Percentiles rank a stretch among this genome's conserved stretches.
Conservation (phyloP, 2,888 invertebrate genomes). For the Lordiphosa fenestrarum region DNA sequence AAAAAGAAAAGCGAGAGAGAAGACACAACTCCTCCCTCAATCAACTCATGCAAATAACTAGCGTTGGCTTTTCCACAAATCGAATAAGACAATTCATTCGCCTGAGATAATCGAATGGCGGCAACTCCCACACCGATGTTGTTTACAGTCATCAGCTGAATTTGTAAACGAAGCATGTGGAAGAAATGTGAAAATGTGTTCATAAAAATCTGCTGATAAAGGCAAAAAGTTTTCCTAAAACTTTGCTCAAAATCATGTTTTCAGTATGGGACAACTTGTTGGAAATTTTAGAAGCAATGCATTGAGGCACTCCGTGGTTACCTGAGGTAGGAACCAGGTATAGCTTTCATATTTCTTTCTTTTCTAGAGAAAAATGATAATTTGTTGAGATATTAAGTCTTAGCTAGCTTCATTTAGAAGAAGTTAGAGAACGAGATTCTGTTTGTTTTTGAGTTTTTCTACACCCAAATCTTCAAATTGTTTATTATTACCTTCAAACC, state of each 20-base stretch:
- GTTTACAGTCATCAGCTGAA: slow-evolving; percentile 36
- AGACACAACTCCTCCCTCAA: slow-evolving; percentile 29
- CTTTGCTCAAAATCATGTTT: no score
- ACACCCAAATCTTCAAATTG: no score
- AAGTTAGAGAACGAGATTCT: neutral
- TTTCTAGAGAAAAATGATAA: no score
- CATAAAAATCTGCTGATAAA: neutral
- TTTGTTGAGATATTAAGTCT: no score
- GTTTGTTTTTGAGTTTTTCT: no score
- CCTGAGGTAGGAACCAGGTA: no score
- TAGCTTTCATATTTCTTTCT: no score
- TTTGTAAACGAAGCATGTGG: slow-evolving; percentile 53
- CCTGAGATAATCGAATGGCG: slow-evolving; percentile 68
- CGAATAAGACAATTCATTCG: slow-evolving; percentile 75
- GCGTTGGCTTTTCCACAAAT: slow-evolving; percentile 48
- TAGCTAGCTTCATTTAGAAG: no score
- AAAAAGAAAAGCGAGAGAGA: neutral
- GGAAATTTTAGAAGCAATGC: neutral
- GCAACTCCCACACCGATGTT: slow-evolving; percentile 24
- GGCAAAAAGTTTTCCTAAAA: no score
- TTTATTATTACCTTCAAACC: no score
- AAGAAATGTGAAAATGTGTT: slow-evolving; percentile 6
- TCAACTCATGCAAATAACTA: slow-evolving; percentile 69
- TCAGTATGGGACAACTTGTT: no score
- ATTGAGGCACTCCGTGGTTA: neutral